Evolutionary conservation across 2,888 invertebrate species (phyloP).

Genomic region (Siphlonurus alternatus): DNA sequence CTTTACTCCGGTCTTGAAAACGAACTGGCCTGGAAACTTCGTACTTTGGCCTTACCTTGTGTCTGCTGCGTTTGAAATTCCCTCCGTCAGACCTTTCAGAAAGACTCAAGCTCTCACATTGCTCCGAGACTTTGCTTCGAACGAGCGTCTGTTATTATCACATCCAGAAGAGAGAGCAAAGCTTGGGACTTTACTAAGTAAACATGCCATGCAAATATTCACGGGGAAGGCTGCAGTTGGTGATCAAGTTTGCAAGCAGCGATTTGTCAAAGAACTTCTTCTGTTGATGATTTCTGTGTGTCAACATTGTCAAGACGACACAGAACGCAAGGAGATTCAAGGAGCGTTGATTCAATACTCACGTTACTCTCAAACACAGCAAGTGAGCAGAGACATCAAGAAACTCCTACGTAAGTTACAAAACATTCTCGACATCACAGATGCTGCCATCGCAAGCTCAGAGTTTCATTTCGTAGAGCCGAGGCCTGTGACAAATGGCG

Average conservation of each 20-base stretch:
- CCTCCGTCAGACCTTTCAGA: constrained; percentile 42
- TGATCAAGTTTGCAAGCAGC: neutral
- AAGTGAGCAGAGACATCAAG: neutral
- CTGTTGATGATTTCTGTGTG: neutral
- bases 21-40: constrained; percentile 47
- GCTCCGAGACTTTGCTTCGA: neutral
- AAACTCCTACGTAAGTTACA: neutral
- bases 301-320: neutral
- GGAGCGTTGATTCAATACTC: neutral
- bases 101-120: constrained; percentile 41
- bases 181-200: neutral
- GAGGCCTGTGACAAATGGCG: neutral
- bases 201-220: neutral
- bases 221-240: neutral
- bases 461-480: neutral
- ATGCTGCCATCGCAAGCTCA: neutral
- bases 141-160: neutral
- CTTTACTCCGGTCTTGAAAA: constrained; percentile 44
- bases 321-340: neutral
- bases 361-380: neutral
- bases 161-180: neutral
- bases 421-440: neutral
- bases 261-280: neutral
- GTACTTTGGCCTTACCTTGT: constrained; percentile 37
- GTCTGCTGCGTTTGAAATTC: constrained; percentile 13